Conservation (phyloP, 2,888 invertebrate species). For the Atrina japonica region DNA sequence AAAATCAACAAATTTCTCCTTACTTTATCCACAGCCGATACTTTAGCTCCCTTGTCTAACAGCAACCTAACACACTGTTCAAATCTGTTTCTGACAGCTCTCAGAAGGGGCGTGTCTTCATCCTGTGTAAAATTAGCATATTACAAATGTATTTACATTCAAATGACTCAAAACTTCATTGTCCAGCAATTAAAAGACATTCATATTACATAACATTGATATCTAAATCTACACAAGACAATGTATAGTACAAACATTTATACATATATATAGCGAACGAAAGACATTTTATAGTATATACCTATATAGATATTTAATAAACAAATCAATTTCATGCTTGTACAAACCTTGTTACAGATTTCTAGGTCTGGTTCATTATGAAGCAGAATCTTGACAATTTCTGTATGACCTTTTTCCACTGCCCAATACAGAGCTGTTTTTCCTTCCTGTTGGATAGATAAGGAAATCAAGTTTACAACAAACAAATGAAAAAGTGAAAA, state of each 20-base stretch:
- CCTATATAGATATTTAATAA: not conserved
- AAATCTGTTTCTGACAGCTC: constrained; percentile 94
- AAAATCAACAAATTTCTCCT: too few relatives aligned
- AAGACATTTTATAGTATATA: not conserved
- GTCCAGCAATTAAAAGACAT: not conserved
- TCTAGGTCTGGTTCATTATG: constrained; percentile 96
- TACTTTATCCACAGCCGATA: constrained; percentile 86
- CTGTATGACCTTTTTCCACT: constrained; percentile 95
- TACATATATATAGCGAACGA: too few relatives aligned
- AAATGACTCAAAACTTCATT: not conserved
- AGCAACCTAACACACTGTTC: constrained; percentile 94
- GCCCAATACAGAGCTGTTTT: constrained; percentile 98
- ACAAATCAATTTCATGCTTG: too few relatives aligned
- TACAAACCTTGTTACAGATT: constrained; percentile 91
- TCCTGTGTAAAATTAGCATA: constrained; percentile 83
- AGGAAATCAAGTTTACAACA: constrained; percentile 32
- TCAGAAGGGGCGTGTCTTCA: constrained; percentile 95
- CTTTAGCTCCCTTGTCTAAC: constrained; percentile 95
- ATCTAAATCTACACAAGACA: too few relatives aligned
- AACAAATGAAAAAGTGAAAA: not conserved
- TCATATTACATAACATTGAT: too few relatives aligned
- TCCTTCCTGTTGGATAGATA: constrained; percentile 89
- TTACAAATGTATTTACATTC: not conserved
- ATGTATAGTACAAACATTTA: too few relatives aligned
- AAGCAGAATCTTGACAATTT: constrained; percentile 90